Percentiles rank a stretch among this genome's conserved stretches.
Evolutionary conservation across 64 coral and sea anemone species (phyloP).

Genomic region (Stichodactyla helianthus): DNA sequence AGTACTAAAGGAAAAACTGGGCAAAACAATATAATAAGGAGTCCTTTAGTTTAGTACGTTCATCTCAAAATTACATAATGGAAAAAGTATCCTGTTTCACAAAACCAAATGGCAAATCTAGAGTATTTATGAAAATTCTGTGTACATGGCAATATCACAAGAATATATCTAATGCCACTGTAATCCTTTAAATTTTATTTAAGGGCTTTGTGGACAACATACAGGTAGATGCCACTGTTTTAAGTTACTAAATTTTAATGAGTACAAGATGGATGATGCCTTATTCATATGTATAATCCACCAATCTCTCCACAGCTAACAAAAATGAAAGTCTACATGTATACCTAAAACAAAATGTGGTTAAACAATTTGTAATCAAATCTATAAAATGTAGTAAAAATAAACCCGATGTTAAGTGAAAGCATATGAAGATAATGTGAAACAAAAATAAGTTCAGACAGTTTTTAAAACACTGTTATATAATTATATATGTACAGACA

Average conservation of each 20-base stretch:
- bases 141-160: too few relatives aligned
- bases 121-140: too few relatives aligned
- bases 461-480: background rate
- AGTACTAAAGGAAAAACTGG: too few relatives aligned
- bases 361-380: background rate
- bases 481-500: background rate
- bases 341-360: background rate
- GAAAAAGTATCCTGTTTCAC: background rate
- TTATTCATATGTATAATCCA: background rate
- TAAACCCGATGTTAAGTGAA: too few relatives aligned
- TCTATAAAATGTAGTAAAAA: background rate
- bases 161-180: too few relatives aligned
- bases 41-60: background rate
- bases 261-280: background rate
- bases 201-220: background rate
- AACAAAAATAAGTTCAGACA: background rate
- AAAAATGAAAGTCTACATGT: background rate
- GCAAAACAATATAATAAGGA: too few relatives aligned
- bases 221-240: slow-evolving; percentile 6
- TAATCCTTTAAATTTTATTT: background rate
- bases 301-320: too few relatives aligned
- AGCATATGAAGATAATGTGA: background rate
- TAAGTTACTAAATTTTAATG: background rate
- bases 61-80: background rate
- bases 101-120: background rate